Conservation (phyloP, 2,113 vertebrate species). For the Equus quagga region DNA sequence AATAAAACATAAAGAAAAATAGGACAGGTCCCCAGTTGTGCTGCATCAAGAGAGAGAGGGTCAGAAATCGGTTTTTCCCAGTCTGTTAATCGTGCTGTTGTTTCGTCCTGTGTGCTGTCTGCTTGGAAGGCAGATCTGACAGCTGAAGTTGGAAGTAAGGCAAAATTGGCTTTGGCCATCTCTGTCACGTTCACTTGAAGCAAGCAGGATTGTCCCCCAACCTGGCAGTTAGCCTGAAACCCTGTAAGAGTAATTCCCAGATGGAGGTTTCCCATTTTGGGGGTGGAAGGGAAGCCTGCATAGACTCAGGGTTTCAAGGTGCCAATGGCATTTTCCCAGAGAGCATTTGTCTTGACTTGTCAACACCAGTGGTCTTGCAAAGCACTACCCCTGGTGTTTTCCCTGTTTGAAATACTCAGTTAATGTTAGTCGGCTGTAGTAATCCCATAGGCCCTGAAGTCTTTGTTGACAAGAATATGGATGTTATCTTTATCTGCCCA, state of each 20-base stretch:
- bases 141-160: neutral
- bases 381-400: no score
- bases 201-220: accelerated
- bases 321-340: neutral
- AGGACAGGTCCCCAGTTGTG: no score
- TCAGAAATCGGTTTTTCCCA: neutral
- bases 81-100: accelerated
- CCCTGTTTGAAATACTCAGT: neutral
- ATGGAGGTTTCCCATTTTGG: accelerated
- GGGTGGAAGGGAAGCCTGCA: neutral
- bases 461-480: neutral
- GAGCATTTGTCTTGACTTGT: neutral
- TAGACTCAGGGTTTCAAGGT: no score
- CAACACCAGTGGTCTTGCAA: neutral
- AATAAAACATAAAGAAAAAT: neutral
- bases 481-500: neutral
- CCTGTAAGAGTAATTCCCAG: accelerated
- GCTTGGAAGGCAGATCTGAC: neutral
- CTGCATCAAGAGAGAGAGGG: accelerated
- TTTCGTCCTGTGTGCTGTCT: neutral
- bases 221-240: neutral
- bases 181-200: neutral
- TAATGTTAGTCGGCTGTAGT: neutral
- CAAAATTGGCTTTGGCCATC: neutral
- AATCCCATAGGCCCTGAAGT: neutral